Percentiles rank a stretch among this genome's conserved stretches.
phyloP scores from a whole-genome alignment of 2,888 invertebrate species.

The Apotomis capreana region DNA sequence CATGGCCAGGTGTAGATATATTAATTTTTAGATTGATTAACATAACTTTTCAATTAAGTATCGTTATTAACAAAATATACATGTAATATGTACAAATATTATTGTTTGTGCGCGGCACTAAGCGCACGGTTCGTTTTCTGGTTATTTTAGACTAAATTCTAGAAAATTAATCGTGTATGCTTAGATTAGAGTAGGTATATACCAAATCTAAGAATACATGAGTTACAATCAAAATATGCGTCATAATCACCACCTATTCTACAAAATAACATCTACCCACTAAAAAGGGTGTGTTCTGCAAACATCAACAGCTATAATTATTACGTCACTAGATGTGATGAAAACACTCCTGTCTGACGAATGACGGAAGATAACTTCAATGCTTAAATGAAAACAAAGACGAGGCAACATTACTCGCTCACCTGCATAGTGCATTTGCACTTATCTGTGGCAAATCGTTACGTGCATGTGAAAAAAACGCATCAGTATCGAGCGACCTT shows the following conservation, averaged over 20 bases:
- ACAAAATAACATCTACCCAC: too few relatives aligned
- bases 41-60: too few relatives aligned
- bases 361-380: constrained; percentile 21
- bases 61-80: too few relatives aligned
- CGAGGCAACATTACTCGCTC: constrained; percentile 4
- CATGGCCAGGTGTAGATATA: too few relatives aligned
- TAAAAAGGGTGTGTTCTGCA: background rate
- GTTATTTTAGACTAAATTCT: too few relatives aligned
- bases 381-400: constrained; percentile 11
- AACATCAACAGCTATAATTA: background rate
- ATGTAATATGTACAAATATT: too few relatives aligned
- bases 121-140: too few relatives aligned
- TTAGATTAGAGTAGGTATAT: too few relatives aligned
- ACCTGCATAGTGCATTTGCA: constrained; percentile 1
- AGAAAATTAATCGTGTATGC: too few relatives aligned
- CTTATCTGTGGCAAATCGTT: background rate
- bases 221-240: background rate
- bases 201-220: background rate
- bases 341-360: constrained; percentile 18
- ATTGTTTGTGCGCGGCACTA: too few relatives aligned
- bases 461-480: background rate
- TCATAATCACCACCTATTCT: too few relatives aligned
- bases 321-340: constrained; percentile 21
- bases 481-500: background rate
- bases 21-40: too few relatives aligned